These are phyloP conservation scores for Drosophila hydei DNA, from an alignment of 1,140 invertebrate species.

Conservation along the genomic window DNA sequence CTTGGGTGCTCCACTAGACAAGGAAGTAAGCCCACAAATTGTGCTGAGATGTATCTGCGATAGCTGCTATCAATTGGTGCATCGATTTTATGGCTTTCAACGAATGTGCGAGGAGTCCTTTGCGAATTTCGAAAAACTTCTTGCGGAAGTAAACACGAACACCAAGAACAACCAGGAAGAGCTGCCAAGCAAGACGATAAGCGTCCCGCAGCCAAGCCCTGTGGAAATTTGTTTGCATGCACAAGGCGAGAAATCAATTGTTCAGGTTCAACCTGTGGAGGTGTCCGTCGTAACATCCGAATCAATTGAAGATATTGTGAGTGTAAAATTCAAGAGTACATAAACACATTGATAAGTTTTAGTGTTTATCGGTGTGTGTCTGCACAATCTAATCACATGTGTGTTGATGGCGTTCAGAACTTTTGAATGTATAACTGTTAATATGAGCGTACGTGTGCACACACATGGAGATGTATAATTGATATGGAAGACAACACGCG, in stretches of 20 bases:
- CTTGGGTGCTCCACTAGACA: background rate
- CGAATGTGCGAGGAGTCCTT: slow-evolving; percentile 70
- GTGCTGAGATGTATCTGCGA: slow-evolving; percentile 67
- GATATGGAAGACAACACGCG: slow-evolving; percentile 35
- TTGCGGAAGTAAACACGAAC: slow-evolving; percentile 32
- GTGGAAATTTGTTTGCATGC: background rate
- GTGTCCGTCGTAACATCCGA: slow-evolving; percentile 5
- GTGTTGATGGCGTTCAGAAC: slow-evolving; percentile 13
- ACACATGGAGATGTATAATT: background rate
- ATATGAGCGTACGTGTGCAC: background rate
- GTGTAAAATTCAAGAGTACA: slow-evolving; percentile 21
- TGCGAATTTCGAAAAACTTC: slow-evolving; percentile 58
- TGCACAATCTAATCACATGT: slow-evolving; percentile 44
- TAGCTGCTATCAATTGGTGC: slow-evolving; percentile 67
- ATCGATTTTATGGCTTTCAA: slow-evolving; percentile 68
- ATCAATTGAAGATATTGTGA: slow-evolving; percentile 58
- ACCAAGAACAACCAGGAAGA: slow-evolving; percentile 3
- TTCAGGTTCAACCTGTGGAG: slow-evolving; percentile 1
- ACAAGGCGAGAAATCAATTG: slow-evolving; percentile 10
- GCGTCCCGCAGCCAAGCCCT: background rate
- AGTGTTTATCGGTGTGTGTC: background rate
- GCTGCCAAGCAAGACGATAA: slow-evolving; percentile 5
- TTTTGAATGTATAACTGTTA: slow-evolving; percentile 21
- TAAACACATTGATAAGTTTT: background rate
- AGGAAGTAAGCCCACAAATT: slow-evolving; percentile 33